Evolutionary conservation across 2,113 vertebrate species (phyloP), one percentile per base, ranked within the genome.

Genomic region (Calidris pugnax): DNA sequence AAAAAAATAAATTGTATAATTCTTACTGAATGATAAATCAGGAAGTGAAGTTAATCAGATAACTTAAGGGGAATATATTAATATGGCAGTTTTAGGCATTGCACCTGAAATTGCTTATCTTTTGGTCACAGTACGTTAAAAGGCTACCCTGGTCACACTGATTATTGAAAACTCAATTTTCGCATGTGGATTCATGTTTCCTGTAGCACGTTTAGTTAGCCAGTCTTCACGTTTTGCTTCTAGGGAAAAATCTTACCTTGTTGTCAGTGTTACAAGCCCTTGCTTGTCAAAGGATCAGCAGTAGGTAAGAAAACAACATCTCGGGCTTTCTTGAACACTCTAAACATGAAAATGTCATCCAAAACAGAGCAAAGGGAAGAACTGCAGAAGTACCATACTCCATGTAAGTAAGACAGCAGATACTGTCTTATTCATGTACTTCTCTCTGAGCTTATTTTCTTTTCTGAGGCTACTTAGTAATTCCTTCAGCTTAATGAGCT

Each of bases 401-500:
- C 45, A 9, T 35, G n/a, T n/a, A 79, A 87, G 47, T 32, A 72
- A 78, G 64, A 32, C 20, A 71, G 48, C 18, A 60, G 24, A 48
- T 43, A 45, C 23, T 39, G 9, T 16, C 75, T 77, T 50, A 64
- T 51, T 77, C 74, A 55, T 10, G 2, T 22, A 19, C 30, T 86
- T 62, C 37, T 82, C 59, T 76, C 69, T 74, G 30, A 93, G 30
- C 10, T 74, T 78, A 33, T 92, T 95, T 96, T 90, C 32, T 67
- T 93, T 94, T 88, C 85, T 62, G 27, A 90, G 69, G 60, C 73
- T 87, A 69, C 30, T 86, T 56, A 91, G 82, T 90, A 69, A 92
- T 96, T 91, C 60, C 76, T 90, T 92, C 73, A 53, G 19, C 35
- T 84, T 94, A 90, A 95, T 60, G 51, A 96, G 85, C 63, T 74